Base-by-base conservation (phyloP, 1,140 invertebrate species). In the Orchestia grillus region DNA sequence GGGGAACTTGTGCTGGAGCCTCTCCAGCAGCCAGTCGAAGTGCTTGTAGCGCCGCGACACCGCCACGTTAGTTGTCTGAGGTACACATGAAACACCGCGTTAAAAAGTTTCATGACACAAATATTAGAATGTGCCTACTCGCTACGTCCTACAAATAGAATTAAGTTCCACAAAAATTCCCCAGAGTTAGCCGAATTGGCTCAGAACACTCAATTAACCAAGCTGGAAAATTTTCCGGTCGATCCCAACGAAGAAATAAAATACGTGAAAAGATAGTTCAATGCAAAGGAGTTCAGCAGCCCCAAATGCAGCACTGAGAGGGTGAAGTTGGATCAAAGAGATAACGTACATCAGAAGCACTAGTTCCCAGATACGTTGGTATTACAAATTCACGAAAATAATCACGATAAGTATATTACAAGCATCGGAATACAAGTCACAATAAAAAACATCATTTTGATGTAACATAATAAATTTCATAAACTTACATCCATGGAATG, bases 11-110 rank as follows among this genome's bases (percentile, higher is more conserved):
- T 99, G 99, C 97, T 98, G 98, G 96, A 99, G 98, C 96, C 99
- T 98, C 97, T 99, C 99, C 97, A 99, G 99, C 94, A 99, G 97
- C 99, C 99, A 99, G 98, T 99, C 99, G 98, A 99, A 99, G 97
- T 99, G 99, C 97, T 99, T 99, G 97, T 99, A 99, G 97, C 99
- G 98, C 97, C 99, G 98, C 96, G 99, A 99, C 28, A 99, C 99
- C 98, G 99, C 98, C 97, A 99, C 99, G 97, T 99, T 99, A 97
- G 99, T 99, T 97, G 99, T 99, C 97, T 98, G 97, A 77, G 11
- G 15, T 28, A 77, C 11, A 77, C 62, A 36, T 3, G 28, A 15
- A 77, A 36, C 15, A 77, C 11, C 11, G 3, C 3, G 28, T 23
- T 23, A 19, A 3, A 23, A 77, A 77, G 62, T 77, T 77, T 53